Percentiles rank a stretch among this genome's conserved stretches.
Evolutionary conservation across 1,140 invertebrate species (phyloP).

Genomic region (Schlechtendalia chinensis): DNA sequence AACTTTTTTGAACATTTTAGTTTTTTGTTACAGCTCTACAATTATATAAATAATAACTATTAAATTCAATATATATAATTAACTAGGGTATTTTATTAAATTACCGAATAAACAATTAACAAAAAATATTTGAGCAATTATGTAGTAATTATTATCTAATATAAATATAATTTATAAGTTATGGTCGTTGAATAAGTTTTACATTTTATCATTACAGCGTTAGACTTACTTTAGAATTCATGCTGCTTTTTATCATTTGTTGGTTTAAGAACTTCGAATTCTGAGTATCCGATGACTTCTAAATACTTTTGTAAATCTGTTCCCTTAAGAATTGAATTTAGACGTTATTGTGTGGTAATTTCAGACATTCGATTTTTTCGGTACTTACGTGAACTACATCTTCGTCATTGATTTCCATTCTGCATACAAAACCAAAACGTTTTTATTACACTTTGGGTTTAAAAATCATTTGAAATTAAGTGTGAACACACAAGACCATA

Average conservation of each 20-base stretch:
- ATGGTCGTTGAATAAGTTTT: too few species aligned
- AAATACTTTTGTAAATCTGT: conserved; percentile 44
- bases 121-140: not conserved
- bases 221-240: not conserved
- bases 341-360: not conserved
- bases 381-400: conserved; percentile 8
- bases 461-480: not conserved
- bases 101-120: not conserved
- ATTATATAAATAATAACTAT: not conserved
- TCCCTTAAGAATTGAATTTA: not conserved
- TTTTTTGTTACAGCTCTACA: not conserved
- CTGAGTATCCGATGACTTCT: not conserved
- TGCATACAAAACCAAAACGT: not conserved
- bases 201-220: not conserved
- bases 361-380: not conserved
- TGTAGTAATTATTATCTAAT: not conserved
- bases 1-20: not conserved
- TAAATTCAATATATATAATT: not conserved
- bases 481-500: too few species aligned
- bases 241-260: not conserved
- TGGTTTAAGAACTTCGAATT: conserved; percentile 8
- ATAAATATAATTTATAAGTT: not conserved
- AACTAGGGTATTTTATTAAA: not conserved
- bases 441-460: not conserved
- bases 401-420: conserved; percentile 41